Conservation (phyloP, 1,140 invertebrate genomes). For the Brachionus koreanus region DNA sequence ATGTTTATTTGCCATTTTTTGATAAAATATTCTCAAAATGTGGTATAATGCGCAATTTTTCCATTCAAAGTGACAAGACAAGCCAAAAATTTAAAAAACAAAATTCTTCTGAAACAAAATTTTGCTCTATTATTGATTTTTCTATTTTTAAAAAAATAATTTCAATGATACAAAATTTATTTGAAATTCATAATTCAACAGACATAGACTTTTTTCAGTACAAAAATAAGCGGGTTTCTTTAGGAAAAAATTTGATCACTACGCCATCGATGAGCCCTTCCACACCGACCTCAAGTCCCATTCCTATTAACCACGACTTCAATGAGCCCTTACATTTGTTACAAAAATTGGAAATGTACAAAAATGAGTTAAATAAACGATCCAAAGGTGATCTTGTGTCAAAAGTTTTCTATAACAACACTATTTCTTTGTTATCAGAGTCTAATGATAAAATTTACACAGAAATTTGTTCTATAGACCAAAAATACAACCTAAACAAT, state of each 20-base stretch:
- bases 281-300: neutral
- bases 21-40: conserved; percentile 21
- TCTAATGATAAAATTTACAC: neutral
- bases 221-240: neutral
- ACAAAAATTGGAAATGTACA: conserved; percentile 14
- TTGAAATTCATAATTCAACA: conserved; percentile 6
- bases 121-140: neutral
- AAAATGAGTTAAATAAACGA: neutral
- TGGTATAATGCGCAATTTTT: neutral
- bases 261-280: neutral
- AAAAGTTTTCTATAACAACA: neutral
- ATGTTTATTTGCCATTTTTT: neutral
- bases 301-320: neutral
- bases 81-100: neutral
- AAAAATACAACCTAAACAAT: neutral
- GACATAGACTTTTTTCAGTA: neutral
- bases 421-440: neutral
- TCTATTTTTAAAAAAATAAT: conserved; percentile 31
- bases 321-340: neutral
- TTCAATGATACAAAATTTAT: conserved; percentile 8
- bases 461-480: neutral
- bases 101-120: neutral
- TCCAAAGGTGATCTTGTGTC: neutral
- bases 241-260: neutral
- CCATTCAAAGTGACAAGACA: neutral